Evolutionary conservation across 2,113 vertebrate species (phyloP).

Genomic region (Coturnix japonica): DNA sequence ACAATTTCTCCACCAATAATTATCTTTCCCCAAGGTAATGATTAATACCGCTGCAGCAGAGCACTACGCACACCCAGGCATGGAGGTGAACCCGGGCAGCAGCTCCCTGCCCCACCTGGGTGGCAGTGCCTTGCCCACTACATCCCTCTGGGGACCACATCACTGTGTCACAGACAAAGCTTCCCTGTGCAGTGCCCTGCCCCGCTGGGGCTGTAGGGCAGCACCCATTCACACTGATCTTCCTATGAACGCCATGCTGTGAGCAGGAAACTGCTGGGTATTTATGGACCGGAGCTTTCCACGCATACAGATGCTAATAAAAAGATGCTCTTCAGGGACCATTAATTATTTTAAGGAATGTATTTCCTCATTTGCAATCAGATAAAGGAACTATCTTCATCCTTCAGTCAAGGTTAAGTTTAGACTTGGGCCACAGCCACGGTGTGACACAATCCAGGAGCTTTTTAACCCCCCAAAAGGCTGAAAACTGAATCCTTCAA

Average conservation of each 20-base stretch:
- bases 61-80: not conserved
- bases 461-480: not conserved
- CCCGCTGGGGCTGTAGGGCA: not conserved
- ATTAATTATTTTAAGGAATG: conserved; percentile 36
- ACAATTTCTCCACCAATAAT: conserved; percentile 18
- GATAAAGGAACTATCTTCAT: conserved; percentile 20
- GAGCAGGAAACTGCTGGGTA: conserved; percentile 3
- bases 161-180: not conserved
- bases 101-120: not conserved
- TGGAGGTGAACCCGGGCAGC: conserved; percentile 33
- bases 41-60: conserved; percentile 35
- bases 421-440: not conserved
- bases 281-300: conserved; percentile 24
- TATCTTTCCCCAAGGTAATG: conserved; percentile 58
- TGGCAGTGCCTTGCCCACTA: not conserved
- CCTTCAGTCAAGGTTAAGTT: not conserved
- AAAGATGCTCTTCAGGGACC: not conserved
- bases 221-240: not conserved
- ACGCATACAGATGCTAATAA: not conserved
- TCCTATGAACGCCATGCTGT: not conserved
- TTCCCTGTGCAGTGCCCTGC: not conserved
- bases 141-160: not conserved
- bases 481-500: not conserved
- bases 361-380: conserved; percentile 33
- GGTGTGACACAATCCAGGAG: not conserved